A percentile compares a stretch with the other conserved stretches of the same genome.
Evolutionary conservation across 2,888 invertebrate species (phyloP).

Genomic region (Stenoptilia bipunctidactyla): DNA sequence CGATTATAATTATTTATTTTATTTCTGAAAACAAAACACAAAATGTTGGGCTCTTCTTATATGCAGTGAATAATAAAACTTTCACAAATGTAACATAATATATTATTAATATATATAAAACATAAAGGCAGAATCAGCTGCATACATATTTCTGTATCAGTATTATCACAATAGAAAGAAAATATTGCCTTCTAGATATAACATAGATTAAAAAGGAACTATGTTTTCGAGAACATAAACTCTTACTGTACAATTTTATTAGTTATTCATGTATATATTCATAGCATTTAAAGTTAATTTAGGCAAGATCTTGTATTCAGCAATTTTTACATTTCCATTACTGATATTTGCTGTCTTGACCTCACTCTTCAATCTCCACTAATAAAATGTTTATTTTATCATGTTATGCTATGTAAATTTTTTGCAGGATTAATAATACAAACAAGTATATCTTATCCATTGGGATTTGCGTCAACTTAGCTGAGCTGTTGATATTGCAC

Average conservation of each 20-base stretch:
- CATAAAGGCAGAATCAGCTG: background rate
- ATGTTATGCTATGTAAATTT: no score
- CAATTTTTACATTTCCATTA: no score
- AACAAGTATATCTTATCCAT: no score
- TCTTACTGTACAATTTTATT: constrained; percentile 3
- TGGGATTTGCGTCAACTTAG: no score
- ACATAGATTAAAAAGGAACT: constrained; percentile 10
- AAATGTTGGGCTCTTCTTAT: background rate
- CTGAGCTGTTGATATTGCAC: no score
- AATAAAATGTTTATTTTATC: no score
- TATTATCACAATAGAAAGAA: no score
- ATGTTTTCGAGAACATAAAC: constrained; percentile 5
- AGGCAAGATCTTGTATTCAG: no score
- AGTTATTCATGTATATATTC: constrained; percentile 6
- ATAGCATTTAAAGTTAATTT: no score
- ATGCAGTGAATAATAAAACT: background rate
- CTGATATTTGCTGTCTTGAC: no score
- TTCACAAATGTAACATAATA: background rate
- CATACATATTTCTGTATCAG: background rate
- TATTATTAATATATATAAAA: background rate
- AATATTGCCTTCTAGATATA: background rate
- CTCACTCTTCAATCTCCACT: no score
- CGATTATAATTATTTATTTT: constrained; percentile 4
- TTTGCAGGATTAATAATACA: no score
- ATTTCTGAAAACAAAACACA: background rate